A percentile compares a stretch with the other conserved stretches of the same genome.
Conservation (phyloP, 2,888 invertebrate species). For the Drosophila pullipes region DNA sequence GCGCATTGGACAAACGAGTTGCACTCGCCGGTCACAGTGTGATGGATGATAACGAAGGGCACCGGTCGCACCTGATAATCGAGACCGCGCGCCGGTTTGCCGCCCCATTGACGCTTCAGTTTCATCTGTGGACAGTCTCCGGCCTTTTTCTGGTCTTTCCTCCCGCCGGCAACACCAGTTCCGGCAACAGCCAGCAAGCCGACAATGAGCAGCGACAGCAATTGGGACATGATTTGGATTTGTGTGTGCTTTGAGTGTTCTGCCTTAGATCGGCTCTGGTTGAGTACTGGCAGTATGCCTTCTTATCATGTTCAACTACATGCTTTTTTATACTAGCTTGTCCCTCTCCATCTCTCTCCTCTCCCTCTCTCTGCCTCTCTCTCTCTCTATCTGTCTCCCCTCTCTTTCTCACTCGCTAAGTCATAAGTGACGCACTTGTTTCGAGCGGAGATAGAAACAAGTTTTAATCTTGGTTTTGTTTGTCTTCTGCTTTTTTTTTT, state of each 20-base stretch:
- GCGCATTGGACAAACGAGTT: conserved; percentile 85
- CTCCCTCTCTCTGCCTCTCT: not conserved
- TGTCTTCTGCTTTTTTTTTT: not conserved
- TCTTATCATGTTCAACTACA: conserved; percentile 38
- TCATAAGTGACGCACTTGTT: conserved; percentile 25
- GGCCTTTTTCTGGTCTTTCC: conserved; percentile 15
- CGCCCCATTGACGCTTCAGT: conserved; percentile 88
- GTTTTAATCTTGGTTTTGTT: conserved; percentile 39
- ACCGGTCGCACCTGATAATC: conserved; percentile 88
- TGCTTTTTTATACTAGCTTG: conserved; percentile 24
- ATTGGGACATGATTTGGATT: conserved; percentile 16
- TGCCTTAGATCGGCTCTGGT: not conserved
- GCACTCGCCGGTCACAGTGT: conserved; percentile 87
- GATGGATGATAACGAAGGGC: conserved; percentile 87
- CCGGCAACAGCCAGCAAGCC: not conserved
- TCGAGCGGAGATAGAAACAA: conserved; percentile 26
- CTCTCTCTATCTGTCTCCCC: not conserved
- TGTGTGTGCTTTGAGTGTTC: not conserved
- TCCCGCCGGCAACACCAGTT: not conserved
- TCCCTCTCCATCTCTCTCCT: not conserved
- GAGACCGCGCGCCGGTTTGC: conserved; percentile 85
- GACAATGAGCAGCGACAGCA: conserved; percentile 4
- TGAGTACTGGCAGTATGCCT: conserved; percentile 21
- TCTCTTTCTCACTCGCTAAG: not conserved
- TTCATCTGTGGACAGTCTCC: conserved; percentile 87